A percentile compares a stretch with the other conserved stretches of the same genome.
Evolutionary conservation across 2,797 vertebrate species (phyloP).

Genomic region (Dallia pectoralis): DNA sequence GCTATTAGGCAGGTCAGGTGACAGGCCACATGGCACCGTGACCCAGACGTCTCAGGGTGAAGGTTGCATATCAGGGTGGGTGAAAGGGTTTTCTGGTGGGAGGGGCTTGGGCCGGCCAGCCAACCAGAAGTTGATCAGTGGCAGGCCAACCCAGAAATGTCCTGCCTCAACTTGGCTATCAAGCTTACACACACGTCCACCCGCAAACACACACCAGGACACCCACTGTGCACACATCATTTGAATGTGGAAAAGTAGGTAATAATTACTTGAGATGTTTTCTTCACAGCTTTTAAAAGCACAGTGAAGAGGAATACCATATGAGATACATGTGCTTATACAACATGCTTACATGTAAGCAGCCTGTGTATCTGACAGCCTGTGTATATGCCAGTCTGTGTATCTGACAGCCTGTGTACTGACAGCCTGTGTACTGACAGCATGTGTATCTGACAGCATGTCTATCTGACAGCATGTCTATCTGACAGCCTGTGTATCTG

Average conservation of each 20-base stretch:
- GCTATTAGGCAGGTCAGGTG: conserved; percentile 68
- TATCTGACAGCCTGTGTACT: neutral
- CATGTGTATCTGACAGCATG: neutral
- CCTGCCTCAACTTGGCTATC: neutral
- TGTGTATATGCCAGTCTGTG: neutral
- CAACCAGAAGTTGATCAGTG: neutral
- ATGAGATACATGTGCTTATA: too few relatives aligned
- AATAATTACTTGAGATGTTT: too few relatives aligned
- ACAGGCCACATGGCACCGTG: conserved; percentile 48
- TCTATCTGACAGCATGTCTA: neutral
- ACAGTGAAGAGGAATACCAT: too few relatives aligned
- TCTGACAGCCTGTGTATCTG: neutral
- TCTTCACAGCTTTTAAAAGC: too few relatives aligned
- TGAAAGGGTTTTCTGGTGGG: conserved; percentile 1
- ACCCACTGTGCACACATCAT: too few relatives aligned
- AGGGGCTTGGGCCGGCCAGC: neutral
- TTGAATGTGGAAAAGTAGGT: too few relatives aligned
- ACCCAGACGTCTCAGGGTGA: conserved; percentile 64
- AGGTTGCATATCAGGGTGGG: conserved; percentile 46
- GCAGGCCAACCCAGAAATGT: neutral
- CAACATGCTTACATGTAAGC: too few relatives aligned
- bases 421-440: too few relatives aligned
- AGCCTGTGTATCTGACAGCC: neutral
- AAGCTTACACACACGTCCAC: neutral
- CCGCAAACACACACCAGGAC: too few relatives aligned